Evolutionary conservation across 1,140 invertebrate species (phyloP).

Genomic region (Neotoxoptera formosana): DNA sequence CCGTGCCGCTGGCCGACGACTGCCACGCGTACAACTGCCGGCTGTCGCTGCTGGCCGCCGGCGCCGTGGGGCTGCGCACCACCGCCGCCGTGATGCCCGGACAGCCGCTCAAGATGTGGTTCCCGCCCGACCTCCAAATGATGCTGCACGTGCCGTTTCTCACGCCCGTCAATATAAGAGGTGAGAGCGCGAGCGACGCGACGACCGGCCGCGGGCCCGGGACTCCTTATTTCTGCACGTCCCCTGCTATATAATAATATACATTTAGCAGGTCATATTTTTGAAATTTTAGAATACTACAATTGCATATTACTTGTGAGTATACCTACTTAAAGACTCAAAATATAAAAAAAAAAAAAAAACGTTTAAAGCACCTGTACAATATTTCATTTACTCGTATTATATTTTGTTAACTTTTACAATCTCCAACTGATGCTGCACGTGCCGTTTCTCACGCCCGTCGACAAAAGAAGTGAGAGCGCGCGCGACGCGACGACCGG

Average conservation of each 20-base stretch:
- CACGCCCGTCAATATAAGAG: slow-evolving; percentile 80
- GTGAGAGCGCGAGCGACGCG: slow-evolving; percentile 71
- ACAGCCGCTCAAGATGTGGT: slow-evolving; percentile 80
- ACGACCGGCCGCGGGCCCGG: neutral
- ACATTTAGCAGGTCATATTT: too few relatives aligned
- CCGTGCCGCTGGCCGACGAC: slow-evolving; percentile 70
- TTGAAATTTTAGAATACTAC: too few relatives aligned
- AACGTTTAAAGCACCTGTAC: too few relatives aligned
- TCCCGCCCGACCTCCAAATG: slow-evolving; percentile 76
- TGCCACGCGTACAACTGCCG: slow-evolving; percentile 74
- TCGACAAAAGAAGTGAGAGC: slow-evolving; percentile 84
- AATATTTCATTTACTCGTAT: too few relatives aligned
- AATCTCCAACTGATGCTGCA: slow-evolving; percentile 74
- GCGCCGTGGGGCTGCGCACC: slow-evolving; percentile 64
- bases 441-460: slow-evolving; percentile 80
- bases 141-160: slow-evolving; percentile 80
- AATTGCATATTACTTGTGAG: too few relatives aligned
- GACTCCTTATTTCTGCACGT: neutral
- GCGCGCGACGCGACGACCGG: slow-evolving; percentile 19
- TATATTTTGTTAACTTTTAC: too few relatives aligned
- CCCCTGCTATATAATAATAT: too few relatives aligned
- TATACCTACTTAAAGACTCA: too few relatives aligned
- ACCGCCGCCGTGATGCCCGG: slow-evolving; percentile 67
- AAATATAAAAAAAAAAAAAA: too few relatives aligned
- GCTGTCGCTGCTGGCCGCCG: slow-evolving; percentile 63